phyloP scores from a whole-genome alignment of 64 coral and sea anemone species.

The Trachythela sp. region DNA sequence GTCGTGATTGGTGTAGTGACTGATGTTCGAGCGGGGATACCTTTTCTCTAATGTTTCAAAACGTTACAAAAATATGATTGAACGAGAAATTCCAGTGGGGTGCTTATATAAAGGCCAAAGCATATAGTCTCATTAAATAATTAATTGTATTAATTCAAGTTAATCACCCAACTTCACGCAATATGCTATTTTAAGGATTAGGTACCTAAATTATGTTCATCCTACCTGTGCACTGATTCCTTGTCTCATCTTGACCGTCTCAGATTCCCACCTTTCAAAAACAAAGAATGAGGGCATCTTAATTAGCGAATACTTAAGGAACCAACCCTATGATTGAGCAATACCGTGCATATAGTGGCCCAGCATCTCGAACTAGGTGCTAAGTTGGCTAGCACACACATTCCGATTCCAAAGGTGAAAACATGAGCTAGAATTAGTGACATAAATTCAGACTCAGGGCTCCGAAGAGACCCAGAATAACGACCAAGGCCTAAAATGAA shows the following conservation, averaged over 20 bases:
- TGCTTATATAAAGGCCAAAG: background rate
- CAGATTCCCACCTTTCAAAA: background rate
- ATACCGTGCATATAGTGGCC: no score
- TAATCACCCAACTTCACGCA: conserved; percentile 52
- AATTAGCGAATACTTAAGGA: no score
- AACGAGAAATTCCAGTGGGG: background rate
- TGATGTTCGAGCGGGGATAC: background rate
- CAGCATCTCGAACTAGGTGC: no score
- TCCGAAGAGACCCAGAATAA: no score
- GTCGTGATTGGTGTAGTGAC: background rate
- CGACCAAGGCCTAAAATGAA: no score
- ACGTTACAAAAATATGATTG: background rate
- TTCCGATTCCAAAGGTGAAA: no score
- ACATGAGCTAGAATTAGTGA: no score
- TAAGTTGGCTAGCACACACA: no score
- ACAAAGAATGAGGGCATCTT: background rate
- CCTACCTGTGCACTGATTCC: background rate
- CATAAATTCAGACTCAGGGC: no score
- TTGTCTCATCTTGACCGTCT: conserved; percentile 1
- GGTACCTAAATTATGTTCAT: background rate
- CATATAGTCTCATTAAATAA: no score
- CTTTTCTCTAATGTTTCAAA: background rate
- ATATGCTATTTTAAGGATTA: conserved; percentile 69
- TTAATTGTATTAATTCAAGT: conserved; percentile 74
- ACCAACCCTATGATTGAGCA: no score